These are phyloP conservation scores for Epicampocera succincta DNA, from an alignment of 2,888 invertebrate genomes.

Conservation along the genomic window DNA sequence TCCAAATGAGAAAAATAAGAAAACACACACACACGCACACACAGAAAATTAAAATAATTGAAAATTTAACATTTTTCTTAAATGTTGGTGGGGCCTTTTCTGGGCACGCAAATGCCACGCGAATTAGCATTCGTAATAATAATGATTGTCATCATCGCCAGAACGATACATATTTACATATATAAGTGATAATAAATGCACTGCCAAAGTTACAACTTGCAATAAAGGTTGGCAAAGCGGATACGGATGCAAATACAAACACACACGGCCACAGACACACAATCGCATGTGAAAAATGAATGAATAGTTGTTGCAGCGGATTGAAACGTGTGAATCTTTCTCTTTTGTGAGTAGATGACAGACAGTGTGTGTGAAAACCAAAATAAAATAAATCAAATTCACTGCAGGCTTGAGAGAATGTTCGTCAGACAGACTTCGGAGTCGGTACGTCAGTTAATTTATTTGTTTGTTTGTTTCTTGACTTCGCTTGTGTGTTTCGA, in stretches of 20 bases:
- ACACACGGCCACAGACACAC: not conserved
- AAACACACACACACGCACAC: not conserved
- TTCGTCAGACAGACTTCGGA: not conserved
- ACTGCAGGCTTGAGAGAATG: conserved; percentile 42
- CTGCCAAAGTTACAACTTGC: conserved; percentile 27
- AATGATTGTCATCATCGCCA: conserved; percentile 1
- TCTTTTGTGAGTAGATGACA: conserved; percentile 26
- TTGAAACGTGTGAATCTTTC: conserved; percentile 56
- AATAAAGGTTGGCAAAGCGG: conserved; percentile 62
- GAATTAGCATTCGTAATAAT: conserved; percentile 66
- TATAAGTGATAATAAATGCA: conserved; percentile 46
- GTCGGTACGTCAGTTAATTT: conserved; percentile 38
- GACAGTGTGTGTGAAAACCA: conserved; percentile 52
- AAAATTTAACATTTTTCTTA: conserved; percentile 39
- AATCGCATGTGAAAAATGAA: not conserved
- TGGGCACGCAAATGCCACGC: conserved; percentile 65
- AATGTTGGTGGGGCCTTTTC: conserved; percentile 53
- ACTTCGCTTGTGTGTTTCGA: not conserved
- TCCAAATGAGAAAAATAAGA: conserved; percentile 21
- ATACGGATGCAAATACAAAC: conserved; percentile 59
- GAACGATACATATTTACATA: conserved; percentile 15
- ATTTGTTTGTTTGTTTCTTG: conserved; percentile 4
- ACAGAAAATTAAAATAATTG: conserved; percentile 4
- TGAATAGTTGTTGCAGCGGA: conserved; percentile 1
- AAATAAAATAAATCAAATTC: conserved; percentile 38